Evolutionary conservation across 2,113 vertebrate species (phyloP), one percentile per base, ranked within the genome.

Genomic region (Coregonus clupeaformis): DNA sequence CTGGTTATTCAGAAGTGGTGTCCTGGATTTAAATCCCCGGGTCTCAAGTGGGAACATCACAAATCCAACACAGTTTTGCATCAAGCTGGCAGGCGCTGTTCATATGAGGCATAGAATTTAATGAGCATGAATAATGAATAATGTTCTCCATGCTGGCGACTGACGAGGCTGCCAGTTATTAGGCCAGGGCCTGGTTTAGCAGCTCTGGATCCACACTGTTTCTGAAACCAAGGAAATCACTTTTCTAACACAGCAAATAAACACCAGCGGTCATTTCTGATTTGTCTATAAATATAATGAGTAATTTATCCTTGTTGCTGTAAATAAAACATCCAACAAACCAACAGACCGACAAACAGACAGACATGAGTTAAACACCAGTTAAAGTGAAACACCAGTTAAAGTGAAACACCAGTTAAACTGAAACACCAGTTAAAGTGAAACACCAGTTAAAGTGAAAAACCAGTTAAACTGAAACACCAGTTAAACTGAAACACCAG

Each of bases 51-150:
- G 92, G 91, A 90, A 93, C 91, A 92, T 93, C 90, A 92, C 91
- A 94, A 91, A 93, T 91, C 89, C 91, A 90, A 92, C 89, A 91
- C 89, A 87, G 86, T 93, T 93, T 93, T 92, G 92, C 92, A 92
- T 91, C 85, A 89, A 86, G 90, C 91, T 93, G 92, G 90, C 89
- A 92, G 89, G 87, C 91, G 89, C 89, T 85, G 84, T 88, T 90
- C 84, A 83, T 88, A 88, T 82, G 90, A 92, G 91, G 89, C 92
- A 89, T 90, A 89, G 83, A 91, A 92, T 93, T 93, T 94, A 94
- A 93, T 94, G 92, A 94, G 92, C 92, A 94, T 94, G 91, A 93
- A 94, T 94, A 94, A 94, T 94, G 90, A 93, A 93, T 93, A 91
- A 89, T 84, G 87, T 90, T 91, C 90, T 91, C 92, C 90, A 91